A percentile compares a stretch with the other conserved stretches of the same genome.
Conservation (phyloP, 2,113 vertebrate genomes). For the Gymnogyps californianus region DNA sequence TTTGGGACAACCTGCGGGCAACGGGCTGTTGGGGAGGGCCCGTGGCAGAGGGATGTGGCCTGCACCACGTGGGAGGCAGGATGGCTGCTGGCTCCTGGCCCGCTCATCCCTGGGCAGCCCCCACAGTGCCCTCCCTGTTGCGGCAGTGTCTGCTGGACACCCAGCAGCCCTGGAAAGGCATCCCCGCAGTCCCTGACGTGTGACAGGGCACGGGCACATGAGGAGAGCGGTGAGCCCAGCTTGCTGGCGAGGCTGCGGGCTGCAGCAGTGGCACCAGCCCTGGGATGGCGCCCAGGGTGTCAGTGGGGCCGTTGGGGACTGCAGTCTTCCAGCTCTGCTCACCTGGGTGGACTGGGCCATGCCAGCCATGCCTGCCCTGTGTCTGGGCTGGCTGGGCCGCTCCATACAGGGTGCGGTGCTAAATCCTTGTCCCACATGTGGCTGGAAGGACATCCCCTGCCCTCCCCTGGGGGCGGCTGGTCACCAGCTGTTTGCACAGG, state of each 20-base stretch:
- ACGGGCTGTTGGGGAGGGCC: background rate
- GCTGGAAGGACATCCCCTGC: background rate
- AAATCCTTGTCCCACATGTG: background rate
- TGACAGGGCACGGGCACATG: fast-evolving
- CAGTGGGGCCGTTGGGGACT: background rate
- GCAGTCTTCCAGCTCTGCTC: background rate
- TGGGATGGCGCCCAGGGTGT: background rate
- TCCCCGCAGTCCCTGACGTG: background rate
- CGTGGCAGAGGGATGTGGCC: background rate
- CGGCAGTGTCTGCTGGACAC: background rate
- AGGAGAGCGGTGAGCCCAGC: background rate
- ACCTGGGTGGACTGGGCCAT: background rate
- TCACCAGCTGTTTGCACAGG: background rate
- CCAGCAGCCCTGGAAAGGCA: background rate
- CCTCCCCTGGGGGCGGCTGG: too few species aligned
- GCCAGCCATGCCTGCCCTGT: background rate
- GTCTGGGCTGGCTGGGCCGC: background rate
- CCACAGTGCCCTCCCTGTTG: background rate
- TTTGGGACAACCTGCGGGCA: background rate
- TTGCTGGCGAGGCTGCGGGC: background rate
- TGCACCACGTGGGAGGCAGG: background rate
- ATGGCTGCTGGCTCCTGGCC: background rate
- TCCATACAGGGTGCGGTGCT: background rate
- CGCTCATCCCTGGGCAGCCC: background rate
- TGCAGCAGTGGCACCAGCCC: background rate